Evolutionary conservation across 2,797 vertebrate genomes (phyloP), one percentile per base, ranked within the genome.

Genomic region (Peromyscus aztecus): DNA sequence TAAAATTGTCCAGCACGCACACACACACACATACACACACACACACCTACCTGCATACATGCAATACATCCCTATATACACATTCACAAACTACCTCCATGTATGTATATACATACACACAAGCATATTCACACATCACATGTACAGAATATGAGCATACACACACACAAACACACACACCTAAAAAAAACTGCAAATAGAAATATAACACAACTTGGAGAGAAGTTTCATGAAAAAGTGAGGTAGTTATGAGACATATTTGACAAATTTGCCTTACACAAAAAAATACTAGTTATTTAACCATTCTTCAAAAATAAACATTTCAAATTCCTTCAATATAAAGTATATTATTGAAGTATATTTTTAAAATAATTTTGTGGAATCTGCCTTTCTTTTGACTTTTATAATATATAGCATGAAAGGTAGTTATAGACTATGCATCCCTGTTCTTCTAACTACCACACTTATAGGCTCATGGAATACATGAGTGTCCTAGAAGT

Each of bases 251-350:
- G 57, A 43, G 43, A 61, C 0, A 9, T 73, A 90, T 23, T 59
- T 92, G 63, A 61, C 40, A n/a, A 71, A 49, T 75, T 82, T 85
- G 11, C 37, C 57, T 83, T 71, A 55, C 9, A 80, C 14, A 55
- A 52, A 52, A 93, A 90, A 97, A 88, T n/a, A 37, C 9, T 78
- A n/a, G 23, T n/a, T 84, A 14, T n/a, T 69, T 17, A 21, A 23
- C n/a, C 46, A 61, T 49, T 89, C 10, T n/a, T 0, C 87, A 61
- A 55, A 63, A 67, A 82, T n/a, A n/a, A 63, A 1, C 61, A 95
- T 67, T 93, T 73, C 34, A 91, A 89, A 82, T 29, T 3, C 10
- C 17, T 88, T 86, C 21, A 12, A 17, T 34, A 24, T 49, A 89
- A 31, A 94, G 2, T 52, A 21, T 4, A 89, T 61, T 80, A 77